Base-by-base conservation (phyloP, 2,113 vertebrate species). In the Hirundichthys speculiger region DNA sequence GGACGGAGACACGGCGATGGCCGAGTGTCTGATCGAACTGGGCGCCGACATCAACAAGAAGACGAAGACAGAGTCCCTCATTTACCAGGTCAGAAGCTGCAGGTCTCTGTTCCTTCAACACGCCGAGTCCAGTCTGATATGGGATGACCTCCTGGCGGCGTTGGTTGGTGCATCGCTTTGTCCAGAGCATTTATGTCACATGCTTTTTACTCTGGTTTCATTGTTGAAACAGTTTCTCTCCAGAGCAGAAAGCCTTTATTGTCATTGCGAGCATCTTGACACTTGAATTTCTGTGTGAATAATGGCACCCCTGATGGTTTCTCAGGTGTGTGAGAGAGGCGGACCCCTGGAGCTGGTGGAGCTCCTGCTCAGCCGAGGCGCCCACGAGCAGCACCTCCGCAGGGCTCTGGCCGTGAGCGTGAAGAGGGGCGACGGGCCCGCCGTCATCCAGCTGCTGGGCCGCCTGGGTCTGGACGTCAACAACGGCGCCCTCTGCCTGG, bases 401-500 rank as follows among this genome's bases (percentile, higher is more conserved):
- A 85, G 90, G 38, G 95, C 96, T 1, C 85, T 99, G 69, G 75
- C 89, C 0, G 79, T 93, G 51, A 96, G 94, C 49, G 92, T 98
- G 71, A 94, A 89, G 69, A 92, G 91, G 16, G 92, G 92, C 1
- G 92, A 98, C 6, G 93, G 94, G 40, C 91, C 93, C 0, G 77
- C 91, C 0, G 91, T 98, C 75, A 93, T 95, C 43, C 91, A 77
- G 77, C 80, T 98, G 62, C 87, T 99, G 60, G 91, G 83, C 73
- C 94, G 94, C 2, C 94, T 98, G 39, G 96, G 95, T 12, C 88
- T 98, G 78, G 96, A 99, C 80, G 79, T 91, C 5, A 82, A 93
- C 79, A 98, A 96, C 87, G 93, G 89, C 25, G 94, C 96, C 54
- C 94, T 98, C 60, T 98, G 97, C 69, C 93, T 99, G 30, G 96